phyloP scores from a whole-genome alignment of 1,140 invertebrate genomes.

The Polyergus mexicanus region DNA sequence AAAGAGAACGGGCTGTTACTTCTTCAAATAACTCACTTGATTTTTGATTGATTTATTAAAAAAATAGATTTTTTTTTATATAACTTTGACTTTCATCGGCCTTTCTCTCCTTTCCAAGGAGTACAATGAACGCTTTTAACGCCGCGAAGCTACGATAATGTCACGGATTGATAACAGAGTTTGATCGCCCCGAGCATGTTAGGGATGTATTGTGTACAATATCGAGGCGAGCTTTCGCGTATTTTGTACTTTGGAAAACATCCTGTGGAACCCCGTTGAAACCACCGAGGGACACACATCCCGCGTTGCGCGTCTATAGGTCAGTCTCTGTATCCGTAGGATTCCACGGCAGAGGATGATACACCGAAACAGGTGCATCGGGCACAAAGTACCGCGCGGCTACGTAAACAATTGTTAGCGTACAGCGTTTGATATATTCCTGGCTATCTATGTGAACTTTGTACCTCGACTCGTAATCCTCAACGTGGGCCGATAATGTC shows the following conservation, averaged over 20 bases:
- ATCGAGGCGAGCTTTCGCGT: constrained; percentile 40
- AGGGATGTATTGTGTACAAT: constrained; percentile 10
- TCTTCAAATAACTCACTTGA: background rate
- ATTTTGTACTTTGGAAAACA: constrained; percentile 46
- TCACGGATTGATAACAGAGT: constrained; percentile 36
- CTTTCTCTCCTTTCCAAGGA: background rate
- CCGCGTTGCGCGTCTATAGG: background rate
- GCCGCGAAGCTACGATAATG: constrained; percentile 10
- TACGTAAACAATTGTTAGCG: constrained; percentile 57
- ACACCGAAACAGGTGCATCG: constrained; percentile 46
- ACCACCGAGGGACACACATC: constrained; percentile 24
- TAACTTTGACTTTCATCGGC: background rate
- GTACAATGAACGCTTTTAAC: background rate
- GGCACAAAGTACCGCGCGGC: constrained; percentile 29
- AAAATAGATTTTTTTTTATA: background rate
- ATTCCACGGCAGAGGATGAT: constrained; percentile 44
- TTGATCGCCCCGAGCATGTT: constrained; percentile 30
- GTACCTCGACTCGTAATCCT: background rate
- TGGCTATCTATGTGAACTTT: constrained; percentile 16
- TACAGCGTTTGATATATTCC: background rate
- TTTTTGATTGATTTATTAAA: background rate
- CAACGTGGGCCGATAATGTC: background rate
- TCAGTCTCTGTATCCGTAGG: constrained; percentile 33
- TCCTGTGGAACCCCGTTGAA: background rate
- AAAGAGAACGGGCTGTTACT: background rate